Conservation (phyloP, 1,140 invertebrate genomes). For the Drosophila erecta region DNA sequence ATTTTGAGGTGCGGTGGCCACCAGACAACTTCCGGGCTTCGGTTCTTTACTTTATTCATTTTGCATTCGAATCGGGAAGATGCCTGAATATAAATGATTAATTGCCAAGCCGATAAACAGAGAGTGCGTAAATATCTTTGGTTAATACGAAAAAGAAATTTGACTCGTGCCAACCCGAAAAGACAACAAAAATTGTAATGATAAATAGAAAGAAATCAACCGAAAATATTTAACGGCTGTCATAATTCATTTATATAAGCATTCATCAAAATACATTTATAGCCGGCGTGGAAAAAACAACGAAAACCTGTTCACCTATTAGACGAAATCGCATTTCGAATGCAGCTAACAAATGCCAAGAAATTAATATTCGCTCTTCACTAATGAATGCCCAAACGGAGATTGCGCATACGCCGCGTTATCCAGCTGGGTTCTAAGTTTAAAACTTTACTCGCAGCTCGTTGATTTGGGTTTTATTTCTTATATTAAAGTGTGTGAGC, state of each 20-base stretch:
- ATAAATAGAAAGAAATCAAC: slow-evolving; percentile 41
- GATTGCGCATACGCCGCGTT: slow-evolving; percentile 69
- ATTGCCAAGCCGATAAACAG: slow-evolving; percentile 36
- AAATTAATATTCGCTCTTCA: slow-evolving; percentile 64
- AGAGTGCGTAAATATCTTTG: slow-evolving; percentile 61
- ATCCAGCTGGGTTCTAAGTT: slow-evolving; percentile 52
- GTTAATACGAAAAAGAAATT: slow-evolving; percentile 59
- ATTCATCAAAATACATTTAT: slow-evolving; percentile 63
- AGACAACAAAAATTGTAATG: slow-evolving; percentile 11
- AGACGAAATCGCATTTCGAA: slow-evolving; percentile 47
- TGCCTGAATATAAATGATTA: slow-evolving; percentile 47
- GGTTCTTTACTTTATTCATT: slow-evolving; percentile 41
- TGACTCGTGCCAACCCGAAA: slow-evolving; percentile 71
- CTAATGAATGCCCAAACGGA: slow-evolving; percentile 51
- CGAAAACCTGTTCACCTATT: slow-evolving; percentile 38
- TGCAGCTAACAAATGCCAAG: slow-evolving; percentile 63
- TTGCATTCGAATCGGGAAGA: slow-evolving; percentile 36
- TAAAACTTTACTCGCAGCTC: slow-evolving; percentile 33
- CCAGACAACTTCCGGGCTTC: slow-evolving; percentile 75
- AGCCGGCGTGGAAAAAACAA: slow-evolving; percentile 8
- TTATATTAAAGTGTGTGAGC: slow-evolving; percentile 45
- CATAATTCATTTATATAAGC: slow-evolving; percentile 68
- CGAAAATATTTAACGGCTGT: slow-evolving; percentile 76
- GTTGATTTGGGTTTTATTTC: slow-evolving; percentile 25
- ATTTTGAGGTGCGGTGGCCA: slow-evolving; percentile 66